Evolutionary conservation across 2,797 vertebrate genomes (phyloP).

Genomic region (Enteromius argenteus): DNA sequence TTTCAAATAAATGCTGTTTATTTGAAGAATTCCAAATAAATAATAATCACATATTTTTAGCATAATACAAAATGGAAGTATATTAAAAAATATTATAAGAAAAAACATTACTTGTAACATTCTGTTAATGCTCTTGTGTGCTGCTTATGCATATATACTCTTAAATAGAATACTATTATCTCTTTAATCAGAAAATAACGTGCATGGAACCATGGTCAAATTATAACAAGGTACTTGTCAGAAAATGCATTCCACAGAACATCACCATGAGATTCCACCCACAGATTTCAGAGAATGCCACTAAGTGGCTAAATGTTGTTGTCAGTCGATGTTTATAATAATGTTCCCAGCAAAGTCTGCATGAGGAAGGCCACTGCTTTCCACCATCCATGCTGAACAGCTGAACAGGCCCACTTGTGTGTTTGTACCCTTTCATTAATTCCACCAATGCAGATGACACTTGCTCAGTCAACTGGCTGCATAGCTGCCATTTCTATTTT

Average conservation of each 20-base stretch:
- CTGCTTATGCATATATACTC: background rate
- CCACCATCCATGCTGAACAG: constrained; percentile 44
- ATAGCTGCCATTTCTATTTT: background rate
- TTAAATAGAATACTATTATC: background rate
- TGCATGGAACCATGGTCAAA: background rate
- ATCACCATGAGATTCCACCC: constrained; percentile 29
- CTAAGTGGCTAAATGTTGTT: constrained; percentile 1
- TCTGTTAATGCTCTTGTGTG: background rate
- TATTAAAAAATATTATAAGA: too few species aligned
- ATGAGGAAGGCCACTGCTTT: constrained; percentile 1
- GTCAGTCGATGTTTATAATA: constrained; percentile 15
- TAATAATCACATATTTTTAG: background rate
- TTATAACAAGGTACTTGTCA: constrained; percentile 2
- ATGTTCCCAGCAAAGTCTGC: constrained; percentile 8
- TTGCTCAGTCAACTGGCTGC: constrained; percentile 35
- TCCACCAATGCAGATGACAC: constrained; percentile 41
- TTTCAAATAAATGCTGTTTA: background rate
- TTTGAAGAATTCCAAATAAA: background rate
- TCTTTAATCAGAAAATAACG: constrained; percentile 7
- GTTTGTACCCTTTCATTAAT: constrained; percentile 41
- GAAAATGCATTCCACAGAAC: constrained; percentile 1
- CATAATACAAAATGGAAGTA: too few species aligned
- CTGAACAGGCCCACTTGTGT: constrained; percentile 53
- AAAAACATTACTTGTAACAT: background rate
- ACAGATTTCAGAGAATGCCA: constrained; percentile 26